phyloP scores from a whole-genome alignment of 2,113 vertebrate genomes.

The Ciconia stormi region DNA sequence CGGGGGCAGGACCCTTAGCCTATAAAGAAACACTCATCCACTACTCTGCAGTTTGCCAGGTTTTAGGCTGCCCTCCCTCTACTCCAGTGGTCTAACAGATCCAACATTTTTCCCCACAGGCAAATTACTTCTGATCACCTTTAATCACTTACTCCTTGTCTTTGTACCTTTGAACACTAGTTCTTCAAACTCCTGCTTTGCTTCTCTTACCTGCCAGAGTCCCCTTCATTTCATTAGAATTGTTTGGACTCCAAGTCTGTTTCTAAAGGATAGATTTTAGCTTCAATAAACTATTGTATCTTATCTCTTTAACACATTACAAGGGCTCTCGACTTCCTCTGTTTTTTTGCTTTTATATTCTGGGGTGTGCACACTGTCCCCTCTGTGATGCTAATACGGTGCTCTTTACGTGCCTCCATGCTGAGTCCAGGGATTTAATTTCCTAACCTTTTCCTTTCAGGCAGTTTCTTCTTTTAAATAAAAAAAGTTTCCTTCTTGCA shows the following conservation, averaged over 20 bases:
- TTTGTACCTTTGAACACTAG: not conserved
- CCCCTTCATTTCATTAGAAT: not conserved
- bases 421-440: not conserved
- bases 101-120: not conserved
- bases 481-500: not conserved
- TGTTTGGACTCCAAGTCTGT: not conserved
- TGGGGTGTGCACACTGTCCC: not conserved
- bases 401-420: not conserved
- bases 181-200: not conserved
- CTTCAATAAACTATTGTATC: not conserved
- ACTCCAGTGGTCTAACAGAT: not conserved
- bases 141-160: not conserved
- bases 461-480: not conserved
- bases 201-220: not conserved
- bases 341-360: not conserved
- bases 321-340: not conserved
- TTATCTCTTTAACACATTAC: not conserved
- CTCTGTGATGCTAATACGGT: not conserved
- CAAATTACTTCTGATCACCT: not conserved
- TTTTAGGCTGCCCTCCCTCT: not conserved
- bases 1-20: not conserved
- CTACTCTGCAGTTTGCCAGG: not conserved
- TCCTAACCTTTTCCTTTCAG: not conserved
- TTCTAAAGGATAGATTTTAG: not conserved
- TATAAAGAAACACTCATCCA: not conserved